A percentile compares a stretch with the other conserved stretches of the same genome.
Conservation (phyloP, 2,888 invertebrate species). For the Chesias legatella region DNA sequence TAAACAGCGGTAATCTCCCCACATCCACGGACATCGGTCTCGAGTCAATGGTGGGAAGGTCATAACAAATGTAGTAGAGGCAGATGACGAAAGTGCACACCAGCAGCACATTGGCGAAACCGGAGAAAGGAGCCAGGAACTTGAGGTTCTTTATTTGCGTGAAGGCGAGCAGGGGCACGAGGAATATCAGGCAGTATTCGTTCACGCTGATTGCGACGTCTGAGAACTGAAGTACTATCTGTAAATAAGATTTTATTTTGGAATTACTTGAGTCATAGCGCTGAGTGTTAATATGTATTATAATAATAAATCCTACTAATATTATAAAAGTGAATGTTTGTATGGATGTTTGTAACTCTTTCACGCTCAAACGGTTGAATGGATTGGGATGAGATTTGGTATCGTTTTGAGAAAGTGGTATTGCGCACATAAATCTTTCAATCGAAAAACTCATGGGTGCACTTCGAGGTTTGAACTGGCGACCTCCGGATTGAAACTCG, state of each 20-base stretch:
- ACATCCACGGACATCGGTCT: slow-evolving; percentile 80
- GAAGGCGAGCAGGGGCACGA: slow-evolving; percentile 61
- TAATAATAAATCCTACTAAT: no score
- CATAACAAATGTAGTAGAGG: slow-evolving; percentile 88
- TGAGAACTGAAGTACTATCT: slow-evolving; percentile 59
- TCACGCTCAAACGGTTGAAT: no score
- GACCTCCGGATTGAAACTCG: no score
- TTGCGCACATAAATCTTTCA: no score
- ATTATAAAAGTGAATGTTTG: no score
- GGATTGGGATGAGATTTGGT: no score
- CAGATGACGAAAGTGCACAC: slow-evolving; percentile 89
- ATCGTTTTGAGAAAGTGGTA: no score
- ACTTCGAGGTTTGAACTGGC: no score
- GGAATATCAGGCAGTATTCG: slow-evolving; percentile 63
- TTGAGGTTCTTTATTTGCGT: slow-evolving; percentile 87
- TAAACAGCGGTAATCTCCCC: slow-evolving; percentile 89
- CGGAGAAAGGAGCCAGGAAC: slow-evolving; percentile 92
- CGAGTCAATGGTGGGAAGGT: slow-evolving; percentile 61
- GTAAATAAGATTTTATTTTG: slow-evolving; percentile 29
- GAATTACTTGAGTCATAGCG: no score
- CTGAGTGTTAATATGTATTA: no score
- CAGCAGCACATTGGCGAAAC: slow-evolving; percentile 91
- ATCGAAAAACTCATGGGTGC: no score
- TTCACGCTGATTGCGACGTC: slow-evolving; percentile 42
- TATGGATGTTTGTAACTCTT: no score